Base-by-base conservation (phyloP, 1,140 invertebrate species). In the Meloidogyne chitwoodi region DNA sequence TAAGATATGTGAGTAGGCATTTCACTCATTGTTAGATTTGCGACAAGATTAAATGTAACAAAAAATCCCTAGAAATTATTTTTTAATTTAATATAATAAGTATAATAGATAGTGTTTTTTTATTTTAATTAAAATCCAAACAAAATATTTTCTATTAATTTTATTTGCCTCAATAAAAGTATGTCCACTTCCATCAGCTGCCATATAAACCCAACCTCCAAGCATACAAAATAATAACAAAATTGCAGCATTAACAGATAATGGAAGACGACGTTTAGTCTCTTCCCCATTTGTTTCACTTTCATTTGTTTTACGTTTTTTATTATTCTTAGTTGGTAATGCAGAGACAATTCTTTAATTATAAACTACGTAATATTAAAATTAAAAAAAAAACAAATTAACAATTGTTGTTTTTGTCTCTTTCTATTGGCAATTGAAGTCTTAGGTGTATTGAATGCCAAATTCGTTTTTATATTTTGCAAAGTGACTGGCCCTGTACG, bases 211-310 rank as follows among this genome's bases (percentile, higher is more conserved):
- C 14, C 87, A 27, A 12, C 85, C 85, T 68, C 85, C 85, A 16
- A 87, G 70, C 81, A 84, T 86, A 63, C 86, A 87, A 66, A 86
- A 86, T 11, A 87, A 70, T n/a, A 86, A 76, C 22, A 86, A 74
- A 68, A 86, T 85, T 8, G 84, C 79, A 12, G 83, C 84, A 70
- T 87, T 86, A 1, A 87, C 85, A 34, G 80, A 87, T 26, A 86
- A 79, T 14, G 85, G 85, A 61, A 86, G 78, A 61, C 85, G 77
- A 29, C 83, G 71, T 66, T 85, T 68, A n/a, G 34, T 66, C 1
- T 31, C 41, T 24, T 31, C 22, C 12, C 16, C 79, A 27, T 56
- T 61, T 44, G 24, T 61, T 6, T 16, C 26, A 5, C 10, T 34
- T 41, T 64, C 44, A 12, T 19, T 62, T 0, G 24, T 62, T 63